Evolutionary conservation across 2,797 vertebrate species (phyloP).

Genomic region (Cynopterus sphinx): DNA sequence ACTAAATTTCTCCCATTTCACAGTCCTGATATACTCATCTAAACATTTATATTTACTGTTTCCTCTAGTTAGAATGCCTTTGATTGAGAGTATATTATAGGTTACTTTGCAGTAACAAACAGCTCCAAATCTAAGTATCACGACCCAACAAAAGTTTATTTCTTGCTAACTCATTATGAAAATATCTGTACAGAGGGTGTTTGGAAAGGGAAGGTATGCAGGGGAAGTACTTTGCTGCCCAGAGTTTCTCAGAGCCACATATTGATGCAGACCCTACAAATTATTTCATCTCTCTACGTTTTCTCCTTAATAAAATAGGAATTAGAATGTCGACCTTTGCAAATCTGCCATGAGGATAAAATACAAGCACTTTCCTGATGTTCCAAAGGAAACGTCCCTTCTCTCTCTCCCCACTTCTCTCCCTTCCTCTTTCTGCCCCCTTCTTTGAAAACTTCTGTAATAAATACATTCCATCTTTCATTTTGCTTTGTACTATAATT

Average conservation of each 20-base stretch:
- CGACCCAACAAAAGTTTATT: not conserved
- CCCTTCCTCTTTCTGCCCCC: not conserved
- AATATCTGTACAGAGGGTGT: not conserved
- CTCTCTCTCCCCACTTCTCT: not conserved
- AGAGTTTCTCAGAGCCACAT: not conserved
- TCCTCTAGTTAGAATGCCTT: not conserved
- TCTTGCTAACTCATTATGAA: not conserved
- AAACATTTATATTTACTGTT: not conserved
- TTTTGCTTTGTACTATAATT: not conserved
- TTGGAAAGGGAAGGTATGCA: not conserved
- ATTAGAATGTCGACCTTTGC: not conserved
- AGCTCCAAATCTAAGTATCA: not conserved
- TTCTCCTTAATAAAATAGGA: not conserved
- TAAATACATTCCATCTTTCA: not conserved
- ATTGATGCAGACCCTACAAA: not conserved
- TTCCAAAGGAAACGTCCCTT: not conserved
- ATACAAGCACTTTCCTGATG: not conserved
- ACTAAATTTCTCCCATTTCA: not conserved
- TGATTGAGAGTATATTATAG: not conserved
- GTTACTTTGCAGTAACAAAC: not conserved
- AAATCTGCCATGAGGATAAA: not conserved
- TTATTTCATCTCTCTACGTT: not conserved
- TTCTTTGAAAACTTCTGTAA: not conserved
- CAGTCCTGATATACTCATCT: not conserved
- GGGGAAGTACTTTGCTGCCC: not conserved